Percentiles rank a stretch among this genome's conserved stretches.
Conservation (phyloP, 30 jellyfish, hydroid and myxozoan species). For the Sanderia malayensis region DNA sequence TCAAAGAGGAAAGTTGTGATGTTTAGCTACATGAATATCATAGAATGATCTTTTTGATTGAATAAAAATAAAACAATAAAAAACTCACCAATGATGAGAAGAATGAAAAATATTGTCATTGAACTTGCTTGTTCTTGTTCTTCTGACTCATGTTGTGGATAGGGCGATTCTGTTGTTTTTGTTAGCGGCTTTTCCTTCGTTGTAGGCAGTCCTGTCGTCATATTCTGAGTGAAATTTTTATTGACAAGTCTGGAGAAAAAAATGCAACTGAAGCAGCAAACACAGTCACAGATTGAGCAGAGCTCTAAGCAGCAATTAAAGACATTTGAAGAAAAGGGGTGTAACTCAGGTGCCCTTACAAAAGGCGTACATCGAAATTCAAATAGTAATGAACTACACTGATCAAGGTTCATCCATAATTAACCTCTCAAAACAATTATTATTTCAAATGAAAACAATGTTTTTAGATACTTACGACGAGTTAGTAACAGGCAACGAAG, state of each 20-base stretch:
- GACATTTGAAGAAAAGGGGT: no score
- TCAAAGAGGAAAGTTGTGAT: no score
- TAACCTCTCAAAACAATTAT: no score
- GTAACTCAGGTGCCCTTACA: no score
- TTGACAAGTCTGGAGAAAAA: no score
- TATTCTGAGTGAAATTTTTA: slow-evolving; percentile 4
- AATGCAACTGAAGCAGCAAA: no score
- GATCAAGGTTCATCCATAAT: no score
- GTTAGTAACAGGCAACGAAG: neutral
- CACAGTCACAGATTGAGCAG: no score
- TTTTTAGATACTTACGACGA: neutral
- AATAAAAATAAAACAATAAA: neutral
- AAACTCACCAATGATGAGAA: slow-evolving; percentile 78
- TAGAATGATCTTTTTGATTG: neutral
- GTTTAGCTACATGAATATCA: neutral
- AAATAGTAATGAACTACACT: no score
- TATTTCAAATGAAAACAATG: no score
- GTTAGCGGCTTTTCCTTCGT: slow-evolving; percentile 33
- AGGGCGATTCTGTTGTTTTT: slow-evolving; percentile 51
- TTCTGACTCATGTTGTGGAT: slow-evolving; percentile 63
- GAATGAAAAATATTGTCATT: slow-evolving; percentile 85
- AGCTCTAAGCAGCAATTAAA: no score
- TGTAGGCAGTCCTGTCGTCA: slow-evolving; percentile 20
- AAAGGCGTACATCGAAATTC: no score
- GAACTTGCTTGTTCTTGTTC: slow-evolving; percentile 93